Conservation (phyloP, 2,113 vertebrate species). For the Egretta garzetta region DNA sequence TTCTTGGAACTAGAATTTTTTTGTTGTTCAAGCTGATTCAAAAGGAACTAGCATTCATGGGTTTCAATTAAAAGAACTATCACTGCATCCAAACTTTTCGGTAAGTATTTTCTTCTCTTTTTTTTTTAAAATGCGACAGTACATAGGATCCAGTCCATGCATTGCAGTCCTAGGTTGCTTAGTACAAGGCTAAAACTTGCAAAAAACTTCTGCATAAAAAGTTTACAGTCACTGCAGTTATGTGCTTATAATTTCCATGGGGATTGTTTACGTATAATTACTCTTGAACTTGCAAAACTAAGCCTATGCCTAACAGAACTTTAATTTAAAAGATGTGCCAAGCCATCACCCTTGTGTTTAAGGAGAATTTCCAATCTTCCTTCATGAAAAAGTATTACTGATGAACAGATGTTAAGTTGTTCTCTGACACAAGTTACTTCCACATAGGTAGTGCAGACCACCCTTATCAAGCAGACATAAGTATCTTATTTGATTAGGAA, state of each 20-base stretch:
- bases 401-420: not conserved
- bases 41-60: not conserved
- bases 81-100: not conserved
- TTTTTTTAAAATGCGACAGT: not conserved
- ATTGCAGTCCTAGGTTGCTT: accelerated
- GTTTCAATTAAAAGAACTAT: not conserved
- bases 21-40: not conserved
- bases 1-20: not conserved
- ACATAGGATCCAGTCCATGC: not conserved
- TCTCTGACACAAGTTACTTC: not conserved
- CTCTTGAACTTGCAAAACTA: not conserved
- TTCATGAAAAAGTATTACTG: not conserved
- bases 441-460: not conserved
- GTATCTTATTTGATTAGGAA: not conserved
- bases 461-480: not conserved
- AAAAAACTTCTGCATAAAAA: not conserved
- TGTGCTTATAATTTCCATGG: not conserved
- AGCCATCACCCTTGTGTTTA: not conserved
- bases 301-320: not conserved
- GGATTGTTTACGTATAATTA: not conserved
- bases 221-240: not conserved
- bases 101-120: not conserved
- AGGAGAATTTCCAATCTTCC: not conserved
- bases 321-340: not conserved
- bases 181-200: not conserved